phyloP scores from a whole-genome alignment of 2,888 invertebrate genomes.

The Tanypteryx hageni region DNA sequence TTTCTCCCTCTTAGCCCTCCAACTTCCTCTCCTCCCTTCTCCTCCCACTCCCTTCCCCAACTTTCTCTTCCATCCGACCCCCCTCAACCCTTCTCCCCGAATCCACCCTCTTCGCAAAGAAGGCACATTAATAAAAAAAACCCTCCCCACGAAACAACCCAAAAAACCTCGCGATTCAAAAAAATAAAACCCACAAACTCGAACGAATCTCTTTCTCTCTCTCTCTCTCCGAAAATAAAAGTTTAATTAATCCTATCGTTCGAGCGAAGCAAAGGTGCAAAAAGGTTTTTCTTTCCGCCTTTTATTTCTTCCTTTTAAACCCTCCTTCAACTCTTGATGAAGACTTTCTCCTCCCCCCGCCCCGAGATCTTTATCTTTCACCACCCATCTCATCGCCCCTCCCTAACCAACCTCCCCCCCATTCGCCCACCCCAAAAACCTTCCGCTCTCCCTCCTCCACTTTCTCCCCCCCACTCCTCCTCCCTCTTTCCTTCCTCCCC shows the following conservation, averaged over 20 bases:
- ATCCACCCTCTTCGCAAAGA: background rate
- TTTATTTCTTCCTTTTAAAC: background rate
- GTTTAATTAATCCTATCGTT: constrained; percentile 47
- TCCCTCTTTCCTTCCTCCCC: background rate
- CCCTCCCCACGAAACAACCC: background rate
- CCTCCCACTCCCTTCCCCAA: background rate
- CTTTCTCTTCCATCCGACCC: constrained; percentile 2
- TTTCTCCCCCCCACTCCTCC: background rate
- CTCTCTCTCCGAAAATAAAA: constrained; percentile 20
- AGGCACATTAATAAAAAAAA: constrained; percentile 32
- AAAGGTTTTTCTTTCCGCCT: background rate
- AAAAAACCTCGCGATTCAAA: background rate
- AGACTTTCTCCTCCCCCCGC: constrained; percentile 42
- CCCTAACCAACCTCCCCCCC: too few relatives aligned
- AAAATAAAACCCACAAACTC: background rate
- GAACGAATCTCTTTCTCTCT: background rate
- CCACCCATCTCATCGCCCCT: too few relatives aligned
- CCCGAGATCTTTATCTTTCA: constrained; percentile 32
- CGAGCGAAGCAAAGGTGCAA: constrained; percentile 20
- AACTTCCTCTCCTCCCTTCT: too few relatives aligned
- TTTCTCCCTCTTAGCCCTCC: too few relatives aligned
- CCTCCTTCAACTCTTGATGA: constrained; percentile 21
- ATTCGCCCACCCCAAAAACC: background rate
- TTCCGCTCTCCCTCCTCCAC: background rate
- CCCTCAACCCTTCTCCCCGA: background rate